Conservation (phyloP, 1,140 invertebrate species). For the Mercenaria mercenaria region DNA sequence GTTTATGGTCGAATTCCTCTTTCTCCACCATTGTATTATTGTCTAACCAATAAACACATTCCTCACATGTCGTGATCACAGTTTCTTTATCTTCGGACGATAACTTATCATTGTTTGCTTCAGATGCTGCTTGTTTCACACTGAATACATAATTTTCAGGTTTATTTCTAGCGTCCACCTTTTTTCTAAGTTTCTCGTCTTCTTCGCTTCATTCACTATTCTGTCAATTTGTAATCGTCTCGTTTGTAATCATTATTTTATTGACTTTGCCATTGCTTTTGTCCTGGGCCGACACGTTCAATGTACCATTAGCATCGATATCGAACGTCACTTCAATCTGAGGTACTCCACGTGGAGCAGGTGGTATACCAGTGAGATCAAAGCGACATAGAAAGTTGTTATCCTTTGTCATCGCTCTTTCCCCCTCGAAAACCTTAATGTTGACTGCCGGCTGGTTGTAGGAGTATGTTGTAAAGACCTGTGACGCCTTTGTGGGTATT, state of each 20-base stretch:
- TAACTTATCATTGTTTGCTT: not conserved
- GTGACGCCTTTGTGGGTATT: slow-evolving; percentile 82
- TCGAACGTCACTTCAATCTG: slow-evolving; percentile 87
- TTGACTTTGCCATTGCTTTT: slow-evolving; percentile 94
- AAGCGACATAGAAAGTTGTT: slow-evolving; percentile 96
- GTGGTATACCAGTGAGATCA: slow-evolving; percentile 88
- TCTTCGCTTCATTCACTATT: slow-evolving; percentile 88
- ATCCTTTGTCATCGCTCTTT: slow-evolving; percentile 94
- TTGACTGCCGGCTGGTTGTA: slow-evolving; percentile 92
- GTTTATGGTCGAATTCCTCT: slow-evolving; percentile 83
- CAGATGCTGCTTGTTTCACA: too few species aligned
- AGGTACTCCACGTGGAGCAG: slow-evolving; percentile 89
- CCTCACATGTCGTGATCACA: not conserved
- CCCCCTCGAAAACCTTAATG: slow-evolving; percentile 93
- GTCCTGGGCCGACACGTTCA: slow-evolving; percentile 90
- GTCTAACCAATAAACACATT: not conserved
- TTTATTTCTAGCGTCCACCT: slow-evolving; percentile 17
- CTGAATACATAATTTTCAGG: not conserved
- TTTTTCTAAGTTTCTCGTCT: slow-evolving; percentile 78
- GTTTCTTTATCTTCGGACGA: not conserved
- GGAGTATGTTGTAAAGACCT: slow-evolving; percentile 84
- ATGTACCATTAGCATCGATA: slow-evolving; percentile 88
- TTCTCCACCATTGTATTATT: not conserved
- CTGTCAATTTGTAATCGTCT: slow-evolving; percentile 88
- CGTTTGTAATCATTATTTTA: slow-evolving; percentile 88